These are phyloP conservation scores for Pholis gunnellus DNA, from an alignment of 2,113 vertebrate species.

Conservation along the genomic window DNA sequence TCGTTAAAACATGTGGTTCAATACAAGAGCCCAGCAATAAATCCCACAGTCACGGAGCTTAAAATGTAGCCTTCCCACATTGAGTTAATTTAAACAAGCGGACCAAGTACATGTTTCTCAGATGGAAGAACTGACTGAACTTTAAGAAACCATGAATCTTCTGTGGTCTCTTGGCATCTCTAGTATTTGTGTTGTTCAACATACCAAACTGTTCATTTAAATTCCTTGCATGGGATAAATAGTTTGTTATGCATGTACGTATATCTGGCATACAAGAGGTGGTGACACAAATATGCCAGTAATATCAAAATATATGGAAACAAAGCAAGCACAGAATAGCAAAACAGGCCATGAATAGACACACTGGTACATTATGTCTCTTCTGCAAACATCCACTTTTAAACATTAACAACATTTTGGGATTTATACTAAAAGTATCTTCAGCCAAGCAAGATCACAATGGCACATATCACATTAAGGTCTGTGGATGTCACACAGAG, in stretches of 20 bases:
- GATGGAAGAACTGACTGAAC: not conserved
- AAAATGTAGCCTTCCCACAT: not conserved
- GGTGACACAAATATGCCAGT: not conserved
- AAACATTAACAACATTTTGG: not conserved
- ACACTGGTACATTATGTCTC: not conserved
- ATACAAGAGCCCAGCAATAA: not conserved
- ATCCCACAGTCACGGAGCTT: not conserved
- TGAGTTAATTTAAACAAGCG: not conserved
- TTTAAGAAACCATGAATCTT: not conserved
- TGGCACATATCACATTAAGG: constrained; percentile 9
- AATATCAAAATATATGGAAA: not conserved
- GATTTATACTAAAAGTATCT: constrained; percentile 3
- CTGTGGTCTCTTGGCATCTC: not conserved
- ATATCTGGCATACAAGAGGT: not conserved
- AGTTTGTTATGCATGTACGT: not conserved
- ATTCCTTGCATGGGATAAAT: not conserved
- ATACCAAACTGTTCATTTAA: not conserved
- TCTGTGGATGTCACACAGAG: constrained; percentile 31
- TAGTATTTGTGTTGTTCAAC: not conserved
- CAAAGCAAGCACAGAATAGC: not conserved
- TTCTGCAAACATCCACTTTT: not conserved
- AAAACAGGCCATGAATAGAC: not conserved
- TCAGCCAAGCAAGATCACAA: constrained; percentile 9
- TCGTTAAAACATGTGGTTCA: not conserved
- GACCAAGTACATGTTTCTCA: not conserved